Evolutionary conservation across 2,113 vertebrate genomes (phyloP), one percentile per base, ranked within the genome.

Genomic region (Corythaeola cristata): DNA sequence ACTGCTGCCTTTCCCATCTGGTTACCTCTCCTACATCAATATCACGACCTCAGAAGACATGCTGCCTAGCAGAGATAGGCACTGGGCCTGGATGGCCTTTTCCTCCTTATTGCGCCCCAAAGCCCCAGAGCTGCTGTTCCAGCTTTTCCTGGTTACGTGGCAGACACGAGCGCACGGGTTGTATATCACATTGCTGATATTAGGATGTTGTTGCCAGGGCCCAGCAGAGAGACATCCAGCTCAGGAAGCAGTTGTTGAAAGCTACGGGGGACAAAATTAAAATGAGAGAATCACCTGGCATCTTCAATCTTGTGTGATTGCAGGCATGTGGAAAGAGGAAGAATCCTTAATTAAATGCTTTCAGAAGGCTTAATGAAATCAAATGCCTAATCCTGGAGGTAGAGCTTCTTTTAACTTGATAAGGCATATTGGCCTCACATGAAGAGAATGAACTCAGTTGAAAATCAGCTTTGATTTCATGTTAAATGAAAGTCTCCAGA

Each of bases 301-400:
- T 88, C 32, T 67, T 80, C 89, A 86, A 16, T 32, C 19, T 23
- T 39, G 18, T 55, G 55, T 77, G 59, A 52, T 24, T 39, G 23
- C 44, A 39, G 47, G 24, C 64, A 35, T 15, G 27, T 67, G 32
- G 23, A 74, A 68, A 79, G 81, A 55, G 81, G 67, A 86, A 41
- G 73, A 52, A 80, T 47, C 8, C 35, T 80, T 84, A 90, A 94
- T 88, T 77, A 92, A 81, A 81, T 88, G 15, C 35, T 68, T 60
- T 94, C 59, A 80, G n/a, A 85, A 84, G 64, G 80, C 68, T 55
- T 86, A 90, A 88, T 77, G 63, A 94, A 93, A 90, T 88, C 50
- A 56, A 55, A 20, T 85, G 55, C 64, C 55, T 76, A 71, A 77
- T 71, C 33, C 37, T 90, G 47, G 55, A 80, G 23, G n/a, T 26